Base-by-base conservation (phyloP, 1,140 invertebrate species). In the Homarus americanus region DNA sequence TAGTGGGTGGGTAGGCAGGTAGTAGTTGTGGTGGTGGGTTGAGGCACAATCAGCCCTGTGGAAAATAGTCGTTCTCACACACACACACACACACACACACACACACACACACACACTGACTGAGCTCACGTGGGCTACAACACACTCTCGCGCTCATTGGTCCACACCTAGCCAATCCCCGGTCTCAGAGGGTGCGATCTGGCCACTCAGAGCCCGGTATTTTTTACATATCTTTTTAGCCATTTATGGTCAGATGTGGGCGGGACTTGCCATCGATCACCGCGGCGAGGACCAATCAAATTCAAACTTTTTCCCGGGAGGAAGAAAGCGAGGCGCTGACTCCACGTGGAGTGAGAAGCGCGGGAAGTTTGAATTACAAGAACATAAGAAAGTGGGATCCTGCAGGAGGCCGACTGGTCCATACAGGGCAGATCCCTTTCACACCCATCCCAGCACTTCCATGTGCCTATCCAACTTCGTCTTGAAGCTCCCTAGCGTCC, bases 181-280 rank as follows among this genome's bases (percentile, higher is more conserved):
- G 0, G 58, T 2, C 58, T 41, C 34, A 10, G 17, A 10, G 63
- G 58, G 12, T n/a, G 58, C 38, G 3, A 38, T 69, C 24, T 40
- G 63, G 58, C 80, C 80, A 83, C 58, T 83, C 80, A 40, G n/a
- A 63, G 36, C 1, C 32, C 36, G 3, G 1, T 24, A 20, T 66
- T 58, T 83, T 83, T 69, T 69, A 83, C 49, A 34, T 28, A 24
- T 24, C 58, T 83, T 83, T 83, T 83, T 83, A 83, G 80, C 80
- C 80, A 66, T 58, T 83, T 83, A 83, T 83, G 80, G 80, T 83
- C 80, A 83, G 40, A 83, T 83, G 80, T 66, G 80, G 80, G 80
- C 80, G 80, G 80, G 58, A 24, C 36, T 83, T 83, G 34, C 58
- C 80, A 83, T 83, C 80, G 80, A 83, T 83, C 80, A 83, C 80